These are phyloP conservation scores for Erynnis tages DNA, from an alignment of 2,888 invertebrate genomes.

Conservation along the genomic window DNA sequence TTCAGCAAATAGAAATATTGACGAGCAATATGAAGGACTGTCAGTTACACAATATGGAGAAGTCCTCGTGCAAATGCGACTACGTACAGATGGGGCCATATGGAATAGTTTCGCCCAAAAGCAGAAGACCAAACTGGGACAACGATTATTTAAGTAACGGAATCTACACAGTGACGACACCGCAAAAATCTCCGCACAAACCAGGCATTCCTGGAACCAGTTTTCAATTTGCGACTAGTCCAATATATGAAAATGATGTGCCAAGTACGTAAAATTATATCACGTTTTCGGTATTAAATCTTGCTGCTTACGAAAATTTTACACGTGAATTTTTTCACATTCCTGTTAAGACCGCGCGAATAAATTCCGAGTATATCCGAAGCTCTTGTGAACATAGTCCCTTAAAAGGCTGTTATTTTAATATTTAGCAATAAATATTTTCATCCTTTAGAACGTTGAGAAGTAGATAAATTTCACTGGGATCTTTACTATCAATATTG, in stretches of 20 bases:
- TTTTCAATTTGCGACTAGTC: conserved; percentile 71
- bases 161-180: conserved; percentile 71
- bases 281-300: too few species aligned
- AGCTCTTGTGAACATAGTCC: too few species aligned
- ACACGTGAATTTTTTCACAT: too few species aligned
- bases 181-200: conserved; percentile 69
- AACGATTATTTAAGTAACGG: conserved; percentile 68
- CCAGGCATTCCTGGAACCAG: conserved; percentile 67
- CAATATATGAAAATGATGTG: conserved; percentile 72
- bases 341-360: too few species aligned
- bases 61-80: conserved; percentile 70
- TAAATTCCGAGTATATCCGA: too few species aligned
- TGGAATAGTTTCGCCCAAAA: conserved; percentile 67
- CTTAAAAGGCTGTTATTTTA: too few species aligned
- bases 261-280: conserved; percentile 53
- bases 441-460: too few species aligned
- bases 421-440: too few species aligned
- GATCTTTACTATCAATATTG: too few species aligned
- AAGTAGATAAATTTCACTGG: too few species aligned
- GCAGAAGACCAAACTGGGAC: conserved; percentile 66
- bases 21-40: conserved; percentile 74
- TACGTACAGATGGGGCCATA: conserved; percentile 75
- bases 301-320: too few species aligned
- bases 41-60: conserved; percentile 70
- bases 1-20: conserved; percentile 72